Conservation (phyloP, 1,140 invertebrate genomes). For the Agrypnia vestita region DNA sequence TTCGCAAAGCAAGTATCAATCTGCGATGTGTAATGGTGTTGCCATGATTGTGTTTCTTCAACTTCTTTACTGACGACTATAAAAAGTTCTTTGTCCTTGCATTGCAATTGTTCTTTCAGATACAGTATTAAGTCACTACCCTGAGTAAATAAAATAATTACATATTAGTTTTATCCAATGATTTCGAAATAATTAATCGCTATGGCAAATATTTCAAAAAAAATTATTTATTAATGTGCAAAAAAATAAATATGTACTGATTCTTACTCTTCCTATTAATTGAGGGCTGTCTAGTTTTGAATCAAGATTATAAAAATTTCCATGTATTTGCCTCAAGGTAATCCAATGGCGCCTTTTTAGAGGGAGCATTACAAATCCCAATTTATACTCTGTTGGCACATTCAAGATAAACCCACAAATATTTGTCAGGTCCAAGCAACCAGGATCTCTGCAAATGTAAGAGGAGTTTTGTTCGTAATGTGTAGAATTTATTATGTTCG, state of each 20-base stretch:
- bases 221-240: too few relatives aligned
- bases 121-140: conserved; percentile 83
- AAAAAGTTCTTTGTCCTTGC: conserved; percentile 91
- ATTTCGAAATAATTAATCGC: too few relatives aligned
- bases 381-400: conserved; percentile 91
- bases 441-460: conserved; percentile 81
- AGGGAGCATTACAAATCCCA: conserved; percentile 89
- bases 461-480: neutral
- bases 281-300: conserved; percentile 91
- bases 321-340: conserved; percentile 83
- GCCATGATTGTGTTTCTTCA: conserved; percentile 80
- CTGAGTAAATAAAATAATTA: conserved; percentile 70
- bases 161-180: too few relatives aligned
- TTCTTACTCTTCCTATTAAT: conserved; percentile 85
- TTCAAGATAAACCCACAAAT: conserved; percentile 95
- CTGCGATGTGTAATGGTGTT: conserved; percentile 65
- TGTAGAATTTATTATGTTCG: neutral
- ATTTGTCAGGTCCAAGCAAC: conserved; percentile 83
- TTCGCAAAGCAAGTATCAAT: conserved; percentile 47
- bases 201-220: too few relatives aligned
- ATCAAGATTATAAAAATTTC: conserved; percentile 93
- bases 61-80: conserved; percentile 86
- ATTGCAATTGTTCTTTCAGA: conserved; percentile 85
- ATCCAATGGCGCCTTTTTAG: conserved; percentile 93
- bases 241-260: conserved; percentile 43